Evolutionary conservation across 2,113 vertebrate species (phyloP).

Genomic region (Colinus virginianus): DNA sequence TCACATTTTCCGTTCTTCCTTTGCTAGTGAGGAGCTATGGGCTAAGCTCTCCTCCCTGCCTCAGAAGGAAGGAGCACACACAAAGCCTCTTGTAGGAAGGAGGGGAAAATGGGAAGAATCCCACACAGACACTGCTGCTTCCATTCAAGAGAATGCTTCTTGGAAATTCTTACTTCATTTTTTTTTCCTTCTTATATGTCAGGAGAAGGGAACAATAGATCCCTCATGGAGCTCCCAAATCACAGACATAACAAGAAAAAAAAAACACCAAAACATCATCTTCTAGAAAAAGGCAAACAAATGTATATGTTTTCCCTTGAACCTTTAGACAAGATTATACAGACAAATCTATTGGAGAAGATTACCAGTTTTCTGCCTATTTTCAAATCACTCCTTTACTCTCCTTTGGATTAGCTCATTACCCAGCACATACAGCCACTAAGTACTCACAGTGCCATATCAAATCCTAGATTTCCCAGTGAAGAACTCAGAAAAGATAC

Average conservation of each 20-base stretch:
- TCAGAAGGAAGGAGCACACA: neutral
- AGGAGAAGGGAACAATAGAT: neutral
- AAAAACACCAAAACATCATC: neutral
- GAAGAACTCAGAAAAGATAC: neutral
- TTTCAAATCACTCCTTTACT: neutral
- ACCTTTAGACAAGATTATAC: neutral
- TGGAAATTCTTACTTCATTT: neutral
- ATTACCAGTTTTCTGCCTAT: neutral
- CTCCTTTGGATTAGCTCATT: neutral
- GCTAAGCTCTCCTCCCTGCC: neutral
- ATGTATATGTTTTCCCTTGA: neutral
- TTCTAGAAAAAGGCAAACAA: neutral
- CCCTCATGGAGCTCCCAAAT: neutral
- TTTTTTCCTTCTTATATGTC: neutral
- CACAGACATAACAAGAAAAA: neutral
- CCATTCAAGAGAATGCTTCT: neutral
- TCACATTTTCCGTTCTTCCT: neutral
- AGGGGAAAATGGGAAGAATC: neutral
- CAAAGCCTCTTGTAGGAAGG: neutral
- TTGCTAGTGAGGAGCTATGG: neutral
- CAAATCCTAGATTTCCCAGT: neutral
- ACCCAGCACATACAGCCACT: neutral
- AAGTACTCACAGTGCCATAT: neutral
- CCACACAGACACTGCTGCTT: neutral
- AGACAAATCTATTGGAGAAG: neutral